Conservation (phyloP, 2,113 vertebrate genomes). For the Sula dactylatra region DNA sequence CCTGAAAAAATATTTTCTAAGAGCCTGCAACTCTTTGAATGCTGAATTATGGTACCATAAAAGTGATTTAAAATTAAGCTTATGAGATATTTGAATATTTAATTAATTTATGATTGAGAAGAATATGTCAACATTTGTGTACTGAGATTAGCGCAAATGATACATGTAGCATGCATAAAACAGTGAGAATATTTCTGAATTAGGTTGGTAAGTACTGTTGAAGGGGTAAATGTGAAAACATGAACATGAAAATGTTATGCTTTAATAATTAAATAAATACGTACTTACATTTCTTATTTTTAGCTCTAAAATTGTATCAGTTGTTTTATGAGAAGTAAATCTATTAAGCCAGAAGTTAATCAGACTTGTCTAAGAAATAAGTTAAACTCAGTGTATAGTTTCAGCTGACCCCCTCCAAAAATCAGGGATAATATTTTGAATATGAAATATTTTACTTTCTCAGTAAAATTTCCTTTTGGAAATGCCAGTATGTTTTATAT, state of each 20-base stretch:
- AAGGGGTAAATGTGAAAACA: background rate
- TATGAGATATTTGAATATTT: background rate
- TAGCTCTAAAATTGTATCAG: background rate
- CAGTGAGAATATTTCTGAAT: background rate
- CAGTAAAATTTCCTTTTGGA: background rate
- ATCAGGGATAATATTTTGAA: background rate
- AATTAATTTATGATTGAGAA: background rate
- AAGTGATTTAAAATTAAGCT: background rate
- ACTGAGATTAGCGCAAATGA: background rate
- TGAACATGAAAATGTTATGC: background rate
- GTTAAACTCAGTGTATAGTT: background rate
- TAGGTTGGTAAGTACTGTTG: background rate
- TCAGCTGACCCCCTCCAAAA: background rate
- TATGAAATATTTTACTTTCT: background rate
- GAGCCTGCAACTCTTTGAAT: background rate
- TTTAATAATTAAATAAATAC: background rate
- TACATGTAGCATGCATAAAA: background rate
- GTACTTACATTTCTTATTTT: background rate
- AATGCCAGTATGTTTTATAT: background rate
- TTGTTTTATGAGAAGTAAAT: background rate
- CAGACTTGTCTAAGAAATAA: background rate
- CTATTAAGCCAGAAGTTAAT: background rate
- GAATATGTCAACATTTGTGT: background rate
- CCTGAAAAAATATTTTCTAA: background rate
- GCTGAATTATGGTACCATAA: background rate